phyloP scores from a whole-genome alignment of 1,140 invertebrate species.

The Colletes gigas region DNA sequence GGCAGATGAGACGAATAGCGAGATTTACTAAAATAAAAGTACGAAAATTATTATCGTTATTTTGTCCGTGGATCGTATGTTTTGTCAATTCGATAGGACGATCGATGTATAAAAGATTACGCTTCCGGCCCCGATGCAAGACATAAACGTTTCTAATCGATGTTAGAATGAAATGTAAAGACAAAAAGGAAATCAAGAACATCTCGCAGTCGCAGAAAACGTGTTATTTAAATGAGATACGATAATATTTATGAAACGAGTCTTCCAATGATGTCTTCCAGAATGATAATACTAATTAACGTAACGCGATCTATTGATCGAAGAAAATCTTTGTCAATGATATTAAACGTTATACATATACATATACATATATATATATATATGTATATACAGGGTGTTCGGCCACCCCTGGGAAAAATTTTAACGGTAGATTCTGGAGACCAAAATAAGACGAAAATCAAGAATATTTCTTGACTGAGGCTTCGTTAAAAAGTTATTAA shows the following conservation, averaged over 20 bases:
- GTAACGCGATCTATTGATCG: conserved; percentile 57
- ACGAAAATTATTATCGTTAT: background rate
- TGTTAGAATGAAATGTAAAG: background rate
- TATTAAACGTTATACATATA: conserved; percentile 57
- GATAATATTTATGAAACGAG: conserved; percentile 61
- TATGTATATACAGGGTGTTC: too few species aligned
- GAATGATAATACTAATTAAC: conserved; percentile 52
- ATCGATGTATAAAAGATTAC: too few species aligned
- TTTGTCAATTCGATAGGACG: too few species aligned
- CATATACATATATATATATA: conserved; percentile 11
- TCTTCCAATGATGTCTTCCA: conserved; percentile 72
- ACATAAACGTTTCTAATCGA: background rate
- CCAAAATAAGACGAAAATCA: too few species aligned
- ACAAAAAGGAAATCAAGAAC: background rate
- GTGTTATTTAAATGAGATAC: conserved; percentile 52
- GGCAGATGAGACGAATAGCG: too few species aligned
- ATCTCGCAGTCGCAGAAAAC: conserved; percentile 38
- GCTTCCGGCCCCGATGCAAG: background rate
- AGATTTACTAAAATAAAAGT: background rate
- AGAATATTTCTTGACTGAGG: too few species aligned
- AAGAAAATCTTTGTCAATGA: conserved; percentile 58
- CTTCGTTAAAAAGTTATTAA: too few species aligned
- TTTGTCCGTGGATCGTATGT: background rate
- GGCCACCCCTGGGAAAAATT: too few species aligned
- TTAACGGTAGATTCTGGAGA: too few species aligned